Evolutionary conservation across 2,888 invertebrate species (phyloP), one percentile per base, ranked within the genome.

Genomic region (Dorcus hopei): DNA sequence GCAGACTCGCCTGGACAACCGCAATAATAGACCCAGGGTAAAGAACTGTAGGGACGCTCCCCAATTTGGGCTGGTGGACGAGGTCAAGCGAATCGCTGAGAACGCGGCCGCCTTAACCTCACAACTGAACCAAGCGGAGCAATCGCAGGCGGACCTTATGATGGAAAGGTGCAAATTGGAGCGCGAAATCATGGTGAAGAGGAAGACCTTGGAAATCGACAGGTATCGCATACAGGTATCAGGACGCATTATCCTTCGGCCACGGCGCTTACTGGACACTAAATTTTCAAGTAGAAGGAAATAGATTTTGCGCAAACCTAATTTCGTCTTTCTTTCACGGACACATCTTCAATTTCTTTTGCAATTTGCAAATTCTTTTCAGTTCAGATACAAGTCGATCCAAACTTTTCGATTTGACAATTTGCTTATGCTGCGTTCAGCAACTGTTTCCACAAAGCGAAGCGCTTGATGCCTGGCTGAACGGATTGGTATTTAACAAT

Each of bases 31-130:
- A 42, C 91, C 90, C 2, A 87, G 91, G 59, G 90, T 91, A 2
- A 95, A 95, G 76, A 88, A 87, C 70, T 93, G 93, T 62, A 83
- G 93, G 54, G 95, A 95, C 76, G 83, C 83, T 49, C 86, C 91
- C n/a, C 94, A 95, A 77, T 82, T 87, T 69, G 88, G 85, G 9
- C 47, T 60, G 33, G 57, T 60, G 19, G 87, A 89, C 49, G 91
- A 92, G 77, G 90, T 90, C 0, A 87, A 86, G 72, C 83, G 81
- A 52, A 83, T 91, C 49, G 85, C 86, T 40, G 88, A 90, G 66
- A 86, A 85, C 9, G 85, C 89, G 1, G 84, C 87, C 0, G 85
- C 86, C 6, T 80, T 91, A 69, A 77, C 83, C 42, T 83, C 84
- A 0, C 87, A 90, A 71, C 72, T 91, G 47, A 82, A 80, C 38